These are phyloP conservation scores for Ornithoptera alexandrae DNA, from an alignment of 2,888 invertebrate species.

Conservation along the genomic window DNA sequence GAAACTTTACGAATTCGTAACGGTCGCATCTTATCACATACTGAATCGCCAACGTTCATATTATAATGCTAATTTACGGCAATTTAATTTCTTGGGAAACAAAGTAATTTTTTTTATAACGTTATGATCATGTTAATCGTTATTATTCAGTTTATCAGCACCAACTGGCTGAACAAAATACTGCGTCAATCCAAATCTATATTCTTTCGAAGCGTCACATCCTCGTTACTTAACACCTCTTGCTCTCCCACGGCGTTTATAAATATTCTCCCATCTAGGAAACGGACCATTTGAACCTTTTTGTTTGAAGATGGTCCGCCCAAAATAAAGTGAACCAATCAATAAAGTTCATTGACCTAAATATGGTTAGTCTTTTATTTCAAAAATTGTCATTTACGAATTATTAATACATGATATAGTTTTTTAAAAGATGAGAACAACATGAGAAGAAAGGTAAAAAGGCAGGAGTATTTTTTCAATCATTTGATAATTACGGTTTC, in stretches of 20 bases:
- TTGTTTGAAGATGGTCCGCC: slow-evolving; percentile 24
- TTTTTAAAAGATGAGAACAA: not conserved
- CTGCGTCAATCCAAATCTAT: not conserved
- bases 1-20: slow-evolving; percentile 17
- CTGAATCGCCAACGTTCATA: slow-evolving; percentile 11
- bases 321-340: slow-evolving; percentile 26
- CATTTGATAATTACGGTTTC: not conserved
- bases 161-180: not conserved
- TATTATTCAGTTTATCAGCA: not conserved
- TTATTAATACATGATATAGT: not conserved
- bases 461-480: not conserved
- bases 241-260: slow-evolving; percentile 63
- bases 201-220: slow-evolving; percentile 38
- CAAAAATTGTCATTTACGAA: not conserved
- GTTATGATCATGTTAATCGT: not conserved
- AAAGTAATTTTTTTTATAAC: not conserved
- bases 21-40: slow-evolving; percentile 17
- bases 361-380: slow-evolving; percentile 1
- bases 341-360: slow-evolving; percentile 24
- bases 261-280: slow-evolving; percentile 61
- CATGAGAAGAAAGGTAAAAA: not conserved
- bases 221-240: slow-evolving; percentile 73
- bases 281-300: slow-evolving; percentile 54
- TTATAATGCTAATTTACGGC: slow-evolving; percentile 22
- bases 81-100: slow-evolving; percentile 25